Percentiles rank a stretch among this genome's conserved stretches.
Evolutionary conservation across 92 coral and sea anemone species (phyloP).

Genomic region (Bergia puertoricense): DNA sequence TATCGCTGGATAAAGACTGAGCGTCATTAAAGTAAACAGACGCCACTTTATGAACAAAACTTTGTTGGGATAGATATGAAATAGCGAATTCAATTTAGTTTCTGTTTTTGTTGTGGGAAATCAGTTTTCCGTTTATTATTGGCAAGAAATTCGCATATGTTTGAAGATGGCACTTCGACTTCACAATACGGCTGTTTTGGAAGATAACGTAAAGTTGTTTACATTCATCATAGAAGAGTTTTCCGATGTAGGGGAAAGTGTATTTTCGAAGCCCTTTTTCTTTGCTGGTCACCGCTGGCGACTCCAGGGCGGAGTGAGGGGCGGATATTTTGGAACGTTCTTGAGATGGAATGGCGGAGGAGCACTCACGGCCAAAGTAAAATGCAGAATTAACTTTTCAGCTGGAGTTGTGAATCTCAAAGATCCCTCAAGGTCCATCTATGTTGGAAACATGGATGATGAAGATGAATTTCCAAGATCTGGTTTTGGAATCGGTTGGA

Average conservation of each 20-base stretch:
- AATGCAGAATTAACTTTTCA: constrained; percentile 74
- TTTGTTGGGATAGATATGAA: background rate
- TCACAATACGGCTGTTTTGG: constrained; percentile 73
- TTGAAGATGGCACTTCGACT: constrained; percentile 86
- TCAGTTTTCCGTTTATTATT: background rate
- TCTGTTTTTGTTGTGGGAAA: background rate
- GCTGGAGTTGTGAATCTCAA: constrained; percentile 60
- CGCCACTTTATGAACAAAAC: background rate
- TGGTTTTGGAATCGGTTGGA: constrained; percentile 95
- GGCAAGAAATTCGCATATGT: background rate
- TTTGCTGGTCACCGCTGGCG: constrained; percentile 95
- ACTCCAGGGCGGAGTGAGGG: constrained; percentile 88
- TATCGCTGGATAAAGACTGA: constrained; percentile 1
- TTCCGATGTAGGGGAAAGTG: constrained; percentile 65
- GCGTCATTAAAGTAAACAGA: constrained; percentile 21
- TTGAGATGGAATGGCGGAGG: constrained; percentile 96
- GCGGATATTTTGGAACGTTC: constrained; percentile 82
- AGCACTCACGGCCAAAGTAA: constrained; percentile 65
- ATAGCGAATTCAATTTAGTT: background rate
- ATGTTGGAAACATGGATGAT: constrained; percentile 76
- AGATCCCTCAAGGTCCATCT: constrained; percentile 77
- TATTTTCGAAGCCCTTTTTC: constrained; percentile 84
- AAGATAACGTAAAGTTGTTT: constrained; percentile 67
- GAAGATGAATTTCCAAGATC: constrained; percentile 85
- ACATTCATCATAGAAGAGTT: constrained; percentile 89